These are phyloP conservation scores for Rutpela maculata DNA, from an alignment of 2,888 invertebrate genomes.

Conservation along the genomic window DNA sequence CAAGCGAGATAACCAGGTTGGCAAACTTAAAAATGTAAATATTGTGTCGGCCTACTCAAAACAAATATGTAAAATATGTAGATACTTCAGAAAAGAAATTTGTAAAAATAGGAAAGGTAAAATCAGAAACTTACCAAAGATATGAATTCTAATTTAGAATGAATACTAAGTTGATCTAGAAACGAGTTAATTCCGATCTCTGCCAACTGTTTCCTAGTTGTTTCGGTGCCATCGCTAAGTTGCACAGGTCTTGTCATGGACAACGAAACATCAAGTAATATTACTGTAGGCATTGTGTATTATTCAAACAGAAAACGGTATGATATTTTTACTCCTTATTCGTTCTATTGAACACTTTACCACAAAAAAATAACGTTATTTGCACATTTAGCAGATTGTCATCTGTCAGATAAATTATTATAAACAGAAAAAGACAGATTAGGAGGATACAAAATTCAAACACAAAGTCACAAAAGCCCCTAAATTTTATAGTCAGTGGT, in stretches of 20 bases:
- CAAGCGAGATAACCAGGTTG: constrained; percentile 4
- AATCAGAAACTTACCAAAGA: constrained; percentile 77
- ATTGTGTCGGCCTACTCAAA: too few relatives aligned
- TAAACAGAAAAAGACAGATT: not conserved
- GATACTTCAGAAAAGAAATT: too few relatives aligned
- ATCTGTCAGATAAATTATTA: not conserved
- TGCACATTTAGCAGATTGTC: not conserved
- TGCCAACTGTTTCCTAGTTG: constrained; percentile 79
- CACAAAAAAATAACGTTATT: not conserved
- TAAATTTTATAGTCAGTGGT: not conserved
- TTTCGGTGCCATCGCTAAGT: constrained; percentile 76
- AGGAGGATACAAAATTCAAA: not conserved
- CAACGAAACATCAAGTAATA: constrained; percentile 83
- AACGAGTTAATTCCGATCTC: constrained; percentile 81
- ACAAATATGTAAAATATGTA: not conserved
- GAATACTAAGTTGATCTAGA: constrained; percentile 79
- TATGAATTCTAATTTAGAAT: constrained; percentile 84
- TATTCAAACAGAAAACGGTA: not conserved
- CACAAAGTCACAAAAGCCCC: not conserved
- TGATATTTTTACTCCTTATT: not conserved
- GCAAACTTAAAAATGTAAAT: not conserved
- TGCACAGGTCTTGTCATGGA: constrained; percentile 82
- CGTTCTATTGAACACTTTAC: not conserved
- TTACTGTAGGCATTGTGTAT: constrained; percentile 82
- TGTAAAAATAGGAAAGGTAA: constrained; percentile 20